A percentile compares a stretch with the other conserved stretches of the same genome.
phyloP scores from a whole-genome alignment of 1,140 invertebrate genomes.

The Drosophila miranda region DNA sequence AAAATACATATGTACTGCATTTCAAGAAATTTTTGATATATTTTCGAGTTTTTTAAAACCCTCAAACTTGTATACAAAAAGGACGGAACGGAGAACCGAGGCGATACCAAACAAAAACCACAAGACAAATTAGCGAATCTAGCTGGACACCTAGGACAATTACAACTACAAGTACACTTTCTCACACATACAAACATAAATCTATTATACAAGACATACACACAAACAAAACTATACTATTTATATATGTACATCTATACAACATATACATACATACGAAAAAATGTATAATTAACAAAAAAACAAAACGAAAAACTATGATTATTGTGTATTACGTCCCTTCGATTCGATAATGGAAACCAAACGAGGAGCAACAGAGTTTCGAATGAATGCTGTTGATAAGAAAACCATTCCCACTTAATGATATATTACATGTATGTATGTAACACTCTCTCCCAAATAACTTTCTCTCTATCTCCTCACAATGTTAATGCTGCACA shows the following conservation, averaged over 20 bases:
- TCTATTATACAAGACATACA: slow-evolving; percentile 52
- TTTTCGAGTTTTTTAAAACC: slow-evolving; percentile 71
- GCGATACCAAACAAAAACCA: slow-evolving; percentile 26
- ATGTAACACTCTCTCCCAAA: slow-evolving; percentile 51
- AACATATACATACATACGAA: slow-evolving; percentile 43
- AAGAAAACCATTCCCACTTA: slow-evolving; percentile 66
- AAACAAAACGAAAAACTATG: slow-evolving; percentile 11
- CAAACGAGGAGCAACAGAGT: slow-evolving; percentile 50
- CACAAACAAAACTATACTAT: slow-evolving; percentile 54
- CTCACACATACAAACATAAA: slow-evolving; percentile 36
- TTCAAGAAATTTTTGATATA: slow-evolving; percentile 75
- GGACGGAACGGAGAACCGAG: slow-evolving; percentile 3
- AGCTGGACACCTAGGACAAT: slow-evolving; percentile 71
- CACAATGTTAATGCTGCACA: slow-evolving; percentile 81
- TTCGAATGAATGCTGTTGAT: slow-evolving; percentile 60
- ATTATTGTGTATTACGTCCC: slow-evolving; percentile 67
- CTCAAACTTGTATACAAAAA: slow-evolving; percentile 67
- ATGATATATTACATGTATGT: slow-evolving; percentile 25
- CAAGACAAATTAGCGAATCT: slow-evolving; percentile 69
- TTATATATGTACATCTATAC: slow-evolving; percentile 64
- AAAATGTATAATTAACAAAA: slow-evolving; percentile 57
- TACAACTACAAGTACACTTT: slow-evolving; percentile 54
- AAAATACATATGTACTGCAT: slow-evolving; percentile 72
- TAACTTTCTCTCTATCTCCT: slow-evolving; percentile 64
- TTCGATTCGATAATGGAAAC: slow-evolving; percentile 61